Evolutionary conservation across 2,888 invertebrate genomes (phyloP), one percentile per base, ranked within the genome.

Genomic region (Philhelius pedissequus): DNA sequence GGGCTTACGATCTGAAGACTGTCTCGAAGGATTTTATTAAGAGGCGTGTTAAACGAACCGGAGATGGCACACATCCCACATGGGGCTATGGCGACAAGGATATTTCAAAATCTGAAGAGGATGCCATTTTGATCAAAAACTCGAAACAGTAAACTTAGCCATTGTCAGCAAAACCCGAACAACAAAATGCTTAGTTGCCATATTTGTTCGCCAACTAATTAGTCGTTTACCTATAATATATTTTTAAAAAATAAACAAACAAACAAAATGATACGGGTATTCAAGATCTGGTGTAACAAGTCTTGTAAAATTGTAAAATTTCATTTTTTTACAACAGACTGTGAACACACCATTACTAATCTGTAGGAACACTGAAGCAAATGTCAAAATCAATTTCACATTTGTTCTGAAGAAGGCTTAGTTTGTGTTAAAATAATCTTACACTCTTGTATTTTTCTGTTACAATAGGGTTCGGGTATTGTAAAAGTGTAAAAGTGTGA

Each of bases 1-100:
- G 95, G 95, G 97, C 96, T 0, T 97, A 97, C 89, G 97, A 97
- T 90, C 91, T 97, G 87, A 97, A 97, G 91, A 95, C 95, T 0
- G 97, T 96, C 0, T 95, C 96, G 0, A 90, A 92, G 7, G 95
- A 95, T 58, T 94, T 95, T 87, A 93, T 96, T 9, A 92, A 93
- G 88, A 94, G 93, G 87, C 92, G 96, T 27, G 95, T 95, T 0
- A 90, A 93, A 88, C 93, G 96, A 76, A 96, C 96, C 0, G 96
- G 96, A 0, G 96, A 96, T 88, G 96, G 96, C 1, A 92, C 93
- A 0, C 96, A 95, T 88, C 93, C 94, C 45, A 92, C 95, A 4
- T 96, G 96, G 96, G 96, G 96, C 0, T 95, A 95, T 95, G 95
- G 95, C 0, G 96, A 96, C 88, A 93, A 94, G 88, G 95, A 95